Conservation (phyloP, 2,797 vertebrate genomes). For the Helarctos malayanus region DNA sequence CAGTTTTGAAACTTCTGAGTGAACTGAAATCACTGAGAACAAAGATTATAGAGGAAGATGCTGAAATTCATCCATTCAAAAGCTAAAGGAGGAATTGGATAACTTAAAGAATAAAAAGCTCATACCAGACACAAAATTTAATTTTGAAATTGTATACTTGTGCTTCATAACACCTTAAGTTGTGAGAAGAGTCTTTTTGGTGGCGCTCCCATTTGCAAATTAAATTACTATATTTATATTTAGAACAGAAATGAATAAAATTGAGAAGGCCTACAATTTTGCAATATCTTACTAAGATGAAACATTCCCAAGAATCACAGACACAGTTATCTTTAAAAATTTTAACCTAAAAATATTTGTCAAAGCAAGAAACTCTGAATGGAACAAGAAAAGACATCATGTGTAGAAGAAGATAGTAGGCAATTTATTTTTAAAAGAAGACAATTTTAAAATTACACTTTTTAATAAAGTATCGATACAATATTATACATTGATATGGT, state of each 20-base stretch:
- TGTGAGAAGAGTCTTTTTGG: not conserved
- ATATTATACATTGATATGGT: not conserved
- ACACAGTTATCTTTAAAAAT: not conserved
- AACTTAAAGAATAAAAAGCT: conserved; percentile 13
- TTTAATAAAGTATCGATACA: not conserved
- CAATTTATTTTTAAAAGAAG: not conserved
- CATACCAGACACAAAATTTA: not conserved
- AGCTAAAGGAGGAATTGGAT: not conserved
- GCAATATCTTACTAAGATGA: not conserved
- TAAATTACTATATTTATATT: not conserved
- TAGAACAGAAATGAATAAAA: not conserved
- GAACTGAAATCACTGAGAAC: not conserved
- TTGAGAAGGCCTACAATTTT: not conserved
- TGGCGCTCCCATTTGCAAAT: not conserved
- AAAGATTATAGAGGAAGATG: not conserved
- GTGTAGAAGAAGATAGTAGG: not conserved
- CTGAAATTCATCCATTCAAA: not conserved
- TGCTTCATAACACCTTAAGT: not conserved
- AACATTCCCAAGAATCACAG: conserved; percentile 19
- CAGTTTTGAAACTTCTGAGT: not conserved
- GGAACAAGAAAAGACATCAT: not conserved
- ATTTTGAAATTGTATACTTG: not conserved
- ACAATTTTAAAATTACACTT: not conserved
- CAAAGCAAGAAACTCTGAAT: not conserved
- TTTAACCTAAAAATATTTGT: conserved; percentile 5